A percentile compares a stretch with the other conserved stretches of the same genome.
phyloP scores from a whole-genome alignment of 2,888 invertebrate genomes.

The Maniola hyperantus region DNA sequence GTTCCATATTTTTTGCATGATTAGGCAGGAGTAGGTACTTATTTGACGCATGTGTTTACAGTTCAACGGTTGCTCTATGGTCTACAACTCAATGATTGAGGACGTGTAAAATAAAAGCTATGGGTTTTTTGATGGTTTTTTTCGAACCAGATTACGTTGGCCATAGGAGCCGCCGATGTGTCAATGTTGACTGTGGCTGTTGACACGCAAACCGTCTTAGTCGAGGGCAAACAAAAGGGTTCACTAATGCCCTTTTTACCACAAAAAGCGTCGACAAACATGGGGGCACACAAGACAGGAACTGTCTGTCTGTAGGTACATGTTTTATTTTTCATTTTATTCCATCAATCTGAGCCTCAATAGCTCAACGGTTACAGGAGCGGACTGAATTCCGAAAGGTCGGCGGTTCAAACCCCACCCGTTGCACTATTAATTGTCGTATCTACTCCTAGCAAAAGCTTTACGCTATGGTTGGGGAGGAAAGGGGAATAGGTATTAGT shows the following conservation, averaged over 20 bases:
- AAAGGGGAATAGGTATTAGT: too few relatives aligned
- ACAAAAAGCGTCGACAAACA: constrained; percentile 72
- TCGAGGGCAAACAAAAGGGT: constrained; percentile 77
- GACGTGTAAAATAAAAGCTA: constrained; percentile 56
- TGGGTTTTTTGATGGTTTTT: constrained; percentile 39
- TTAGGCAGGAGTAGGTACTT: too few relatives aligned
- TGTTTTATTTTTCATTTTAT: background rate
- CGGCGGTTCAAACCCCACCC: too few relatives aligned
- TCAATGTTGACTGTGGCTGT: constrained; percentile 73
- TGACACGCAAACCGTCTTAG: constrained; percentile 81
- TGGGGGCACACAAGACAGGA: constrained; percentile 45
- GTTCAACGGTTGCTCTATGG: too few relatives aligned
- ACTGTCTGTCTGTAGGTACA: constrained; percentile 17
- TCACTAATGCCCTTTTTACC: constrained; percentile 81
- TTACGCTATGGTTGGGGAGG: too few relatives aligned
- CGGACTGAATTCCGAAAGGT: too few relatives aligned
- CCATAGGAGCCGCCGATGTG: constrained; percentile 71
- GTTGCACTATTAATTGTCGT: too few relatives aligned
- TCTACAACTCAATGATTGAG: constrained; percentile 34
- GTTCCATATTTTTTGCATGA: too few relatives aligned
- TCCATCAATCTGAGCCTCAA: too few relatives aligned
- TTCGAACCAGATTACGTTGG: constrained; percentile 67
- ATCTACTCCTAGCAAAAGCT: too few relatives aligned
- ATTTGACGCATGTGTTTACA: too few relatives aligned
- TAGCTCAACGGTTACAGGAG: too few relatives aligned